phyloP scores from a whole-genome alignment of 2,888 invertebrate genomes.

The Atethmia centrago region DNA sequence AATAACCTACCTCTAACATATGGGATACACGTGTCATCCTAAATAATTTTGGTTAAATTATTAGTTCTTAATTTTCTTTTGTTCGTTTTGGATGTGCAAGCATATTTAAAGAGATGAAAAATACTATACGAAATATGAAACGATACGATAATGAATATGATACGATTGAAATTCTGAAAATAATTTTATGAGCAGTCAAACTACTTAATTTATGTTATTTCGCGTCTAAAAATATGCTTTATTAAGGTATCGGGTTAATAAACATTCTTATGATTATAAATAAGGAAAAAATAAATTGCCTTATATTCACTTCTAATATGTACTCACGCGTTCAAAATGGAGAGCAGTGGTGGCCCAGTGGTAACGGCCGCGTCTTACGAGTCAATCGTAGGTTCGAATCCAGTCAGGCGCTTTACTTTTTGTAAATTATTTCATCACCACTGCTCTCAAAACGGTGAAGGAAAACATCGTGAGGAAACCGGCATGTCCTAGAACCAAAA shows the following conservation, averaged over 20 bases:
- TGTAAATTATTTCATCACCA: too few relatives aligned
- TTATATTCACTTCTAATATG: not conserved
- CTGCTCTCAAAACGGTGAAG: too few relatives aligned
- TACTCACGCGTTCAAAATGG: not conserved
- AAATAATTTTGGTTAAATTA: slow-evolving; percentile 40
- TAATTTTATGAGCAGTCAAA: slow-evolving; percentile 11
- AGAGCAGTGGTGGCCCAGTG: too few relatives aligned
- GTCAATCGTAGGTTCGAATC: too few relatives aligned
- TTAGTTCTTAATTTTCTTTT: slow-evolving; percentile 21
- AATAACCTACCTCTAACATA: slow-evolving; percentile 56
- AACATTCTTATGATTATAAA: not conserved
- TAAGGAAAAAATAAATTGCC: not conserved
- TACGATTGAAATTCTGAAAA: too few relatives aligned
- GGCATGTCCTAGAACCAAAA: too few relatives aligned
- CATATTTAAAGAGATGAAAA: not conserved
- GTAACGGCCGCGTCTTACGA: too few relatives aligned
- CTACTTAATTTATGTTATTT: slow-evolving; percentile 21
- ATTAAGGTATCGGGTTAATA: not conserved
- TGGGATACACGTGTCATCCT: slow-evolving; percentile 62
- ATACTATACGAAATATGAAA: too few relatives aligned
- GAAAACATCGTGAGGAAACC: too few relatives aligned
- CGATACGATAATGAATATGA: too few relatives aligned
- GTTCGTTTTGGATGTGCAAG: not conserved
- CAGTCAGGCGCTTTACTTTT: too few relatives aligned
- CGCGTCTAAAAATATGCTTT: slow-evolving; percentile 16